Percentiles rank a stretch among this genome's conserved stretches.
phyloP scores from a whole-genome alignment of 1,140 invertebrate genomes.

The Geopemphigus sp. region DNA sequence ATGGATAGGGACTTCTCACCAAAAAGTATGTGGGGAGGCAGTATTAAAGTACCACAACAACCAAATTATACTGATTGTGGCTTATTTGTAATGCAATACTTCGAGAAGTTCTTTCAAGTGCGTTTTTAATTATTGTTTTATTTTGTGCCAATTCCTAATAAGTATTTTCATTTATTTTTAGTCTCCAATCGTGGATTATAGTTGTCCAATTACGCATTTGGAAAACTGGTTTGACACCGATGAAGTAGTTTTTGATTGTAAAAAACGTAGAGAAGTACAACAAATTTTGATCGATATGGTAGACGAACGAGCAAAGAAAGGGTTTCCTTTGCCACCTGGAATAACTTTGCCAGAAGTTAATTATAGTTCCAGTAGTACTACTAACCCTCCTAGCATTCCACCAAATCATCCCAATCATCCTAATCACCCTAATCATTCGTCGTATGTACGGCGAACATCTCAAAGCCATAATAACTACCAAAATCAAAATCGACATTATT shows the following conservation, averaged over 20 bases:
- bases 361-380: neutral
- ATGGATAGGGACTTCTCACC: constrained; percentile 69
- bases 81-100: constrained; percentile 91
- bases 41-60: constrained; percentile 91
- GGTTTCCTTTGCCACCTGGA: constrained; percentile 53
- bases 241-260: constrained; percentile 61
- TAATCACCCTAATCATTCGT: neutral
- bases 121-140: neutral
- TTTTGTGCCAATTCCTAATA: neutral
- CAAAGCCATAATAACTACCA: neutral
- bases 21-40: constrained; percentile 77
- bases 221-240: constrained; percentile 78
- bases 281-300: constrained; percentile 69
- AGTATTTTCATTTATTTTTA: constrained; percentile 56
- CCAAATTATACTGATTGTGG: constrained; percentile 97
- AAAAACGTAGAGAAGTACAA: constrained; percentile 77
- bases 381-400: neutral
- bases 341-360: constrained; percentile 55
- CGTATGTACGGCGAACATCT: too few species aligned
- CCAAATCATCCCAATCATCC: neutral
- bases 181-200: constrained; percentile 72
- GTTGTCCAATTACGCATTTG: constrained; percentile 71
- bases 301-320: constrained; percentile 57
- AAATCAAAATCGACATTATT: constrained; percentile 51
- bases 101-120: constrained; percentile 87